phyloP scores from a whole-genome alignment of 2,888 invertebrate genomes.

The Lamproptera curius region DNA sequence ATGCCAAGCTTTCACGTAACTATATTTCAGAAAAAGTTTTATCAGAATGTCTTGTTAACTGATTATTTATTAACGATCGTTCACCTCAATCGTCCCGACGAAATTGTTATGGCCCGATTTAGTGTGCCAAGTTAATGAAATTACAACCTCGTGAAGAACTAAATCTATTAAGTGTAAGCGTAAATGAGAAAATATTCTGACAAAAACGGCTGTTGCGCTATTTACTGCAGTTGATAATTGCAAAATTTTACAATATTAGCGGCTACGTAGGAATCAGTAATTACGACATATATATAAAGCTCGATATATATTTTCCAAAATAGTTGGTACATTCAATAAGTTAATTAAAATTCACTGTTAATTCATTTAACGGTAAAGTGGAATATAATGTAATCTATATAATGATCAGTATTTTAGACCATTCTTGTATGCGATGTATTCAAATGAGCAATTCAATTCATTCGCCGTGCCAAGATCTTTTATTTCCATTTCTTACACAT shows the following conservation, averaged over 20 bases:
- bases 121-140: conserved; percentile 19
- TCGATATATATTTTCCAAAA: background rate
- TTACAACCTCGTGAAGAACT: conserved; percentile 14
- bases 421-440: no score
- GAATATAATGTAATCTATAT: no score
- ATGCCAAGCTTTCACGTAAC: no score
- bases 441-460: no score
- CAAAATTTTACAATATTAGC: background rate
- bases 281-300: background rate
- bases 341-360: background rate
- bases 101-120: conserved; percentile 16
- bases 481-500: no score
- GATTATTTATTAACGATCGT: conserved; percentile 17
- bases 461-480: no score
- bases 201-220: background rate
- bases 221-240: background rate
- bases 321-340: background rate
- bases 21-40: no score
- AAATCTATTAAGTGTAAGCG: conserved; percentile 15
- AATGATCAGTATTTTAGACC: no score
- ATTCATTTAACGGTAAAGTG: no score
- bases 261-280: no score
- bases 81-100: conserved; percentile 12
- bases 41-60: conserved; percentile 17
- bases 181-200: conserved; percentile 15